Percentiles rank a stretch among this genome's conserved stretches.
Conservation (phyloP, 2,888 invertebrate species). For the Elmis aenea region DNA sequence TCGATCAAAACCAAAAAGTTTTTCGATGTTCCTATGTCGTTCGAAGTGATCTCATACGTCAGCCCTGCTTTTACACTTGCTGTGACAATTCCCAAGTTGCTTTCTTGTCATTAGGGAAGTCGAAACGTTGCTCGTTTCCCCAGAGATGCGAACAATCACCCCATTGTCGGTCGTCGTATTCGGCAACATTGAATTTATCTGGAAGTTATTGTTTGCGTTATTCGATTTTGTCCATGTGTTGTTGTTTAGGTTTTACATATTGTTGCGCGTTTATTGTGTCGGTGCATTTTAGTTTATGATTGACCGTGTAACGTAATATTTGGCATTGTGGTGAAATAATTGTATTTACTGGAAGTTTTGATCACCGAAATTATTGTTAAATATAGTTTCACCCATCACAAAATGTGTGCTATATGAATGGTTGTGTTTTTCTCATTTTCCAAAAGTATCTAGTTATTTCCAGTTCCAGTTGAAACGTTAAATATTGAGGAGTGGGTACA, state of each 20-base stretch:
- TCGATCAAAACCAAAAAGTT: conserved; percentile 19
- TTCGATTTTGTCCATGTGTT: no score
- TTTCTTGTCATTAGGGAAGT: conserved; percentile 22
- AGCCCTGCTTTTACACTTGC: conserved; percentile 16
- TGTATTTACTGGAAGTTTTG: no score
- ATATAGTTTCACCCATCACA: no score
- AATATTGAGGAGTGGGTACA: no score
- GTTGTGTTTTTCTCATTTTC: no score
- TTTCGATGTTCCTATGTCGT: conserved; percentile 19
- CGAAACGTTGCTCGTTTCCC: conserved; percentile 25
- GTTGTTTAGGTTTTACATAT: conserved; percentile 20
- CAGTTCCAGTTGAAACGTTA: no score
- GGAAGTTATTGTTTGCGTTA: conserved; percentile 26
- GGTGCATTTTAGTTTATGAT: no score
- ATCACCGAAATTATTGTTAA: no score
- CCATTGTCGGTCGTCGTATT: conserved; percentile 31
- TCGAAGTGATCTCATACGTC: conserved; percentile 20
- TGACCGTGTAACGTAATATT: no score
- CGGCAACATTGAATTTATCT: conserved; percentile 32
- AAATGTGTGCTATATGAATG: no score
- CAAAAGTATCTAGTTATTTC: no score
- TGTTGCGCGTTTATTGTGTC: conserved; percentile 4
- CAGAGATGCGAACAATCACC: conserved; percentile 30
- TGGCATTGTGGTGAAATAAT: no score
- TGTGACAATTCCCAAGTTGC: conserved; percentile 21